These are phyloP conservation scores for Dysidea cf. avara DNA, from an alignment of 37 sponge, comb jelly and placozoan species.

Conservation along the genomic window DNA sequence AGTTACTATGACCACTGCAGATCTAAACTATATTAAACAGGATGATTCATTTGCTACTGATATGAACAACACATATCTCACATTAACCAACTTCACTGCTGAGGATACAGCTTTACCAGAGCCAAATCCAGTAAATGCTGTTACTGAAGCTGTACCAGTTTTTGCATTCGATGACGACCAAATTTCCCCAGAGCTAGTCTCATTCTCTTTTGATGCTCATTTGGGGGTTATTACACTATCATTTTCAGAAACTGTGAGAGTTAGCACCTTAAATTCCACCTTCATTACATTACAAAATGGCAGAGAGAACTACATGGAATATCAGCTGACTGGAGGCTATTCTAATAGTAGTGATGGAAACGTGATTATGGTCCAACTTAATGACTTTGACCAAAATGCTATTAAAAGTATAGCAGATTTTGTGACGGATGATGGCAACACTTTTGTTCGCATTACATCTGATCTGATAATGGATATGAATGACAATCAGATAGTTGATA, in stretches of 20 bases:
- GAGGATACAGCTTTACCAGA: slow-evolving; percentile 29
- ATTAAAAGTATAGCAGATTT: slow-evolving; percentile 49
- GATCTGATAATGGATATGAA: slow-evolving; percentile 59
- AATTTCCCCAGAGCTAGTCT: slow-evolving; percentile 52
- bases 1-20: slow-evolving; percentile 36
- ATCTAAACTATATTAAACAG: slow-evolving; percentile 64
- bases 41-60: slow-evolving; percentile 56
- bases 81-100: slow-evolving; percentile 40
- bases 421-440: slow-evolving; percentile 30
- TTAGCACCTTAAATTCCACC: slow-evolving; percentile 46
- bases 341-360: slow-evolving; percentile 10
- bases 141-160: neutral
- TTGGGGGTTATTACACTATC: slow-evolving; percentile 49
- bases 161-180: slow-evolving; percentile 29
- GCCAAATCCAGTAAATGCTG: slow-evolving; percentile 6
- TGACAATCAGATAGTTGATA: slow-evolving; percentile 22
- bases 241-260: slow-evolving; percentile 82
- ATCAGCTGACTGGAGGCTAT: slow-evolving; percentile 50
- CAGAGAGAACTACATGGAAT: slow-evolving; percentile 17
- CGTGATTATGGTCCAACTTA: slow-evolving; percentile 43
- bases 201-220: slow-evolving; percentile 67
- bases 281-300: slow-evolving; percentile 58
- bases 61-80: slow-evolving; percentile 41
- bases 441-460: slow-evolving; percentile 43
- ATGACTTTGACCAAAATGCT: slow-evolving; percentile 42